A percentile compares a stretch with the other conserved stretches of the same genome.
Evolutionary conservation across 2,113 vertebrate species (phyloP).

Genomic region (Trichechus manatus): DNA sequence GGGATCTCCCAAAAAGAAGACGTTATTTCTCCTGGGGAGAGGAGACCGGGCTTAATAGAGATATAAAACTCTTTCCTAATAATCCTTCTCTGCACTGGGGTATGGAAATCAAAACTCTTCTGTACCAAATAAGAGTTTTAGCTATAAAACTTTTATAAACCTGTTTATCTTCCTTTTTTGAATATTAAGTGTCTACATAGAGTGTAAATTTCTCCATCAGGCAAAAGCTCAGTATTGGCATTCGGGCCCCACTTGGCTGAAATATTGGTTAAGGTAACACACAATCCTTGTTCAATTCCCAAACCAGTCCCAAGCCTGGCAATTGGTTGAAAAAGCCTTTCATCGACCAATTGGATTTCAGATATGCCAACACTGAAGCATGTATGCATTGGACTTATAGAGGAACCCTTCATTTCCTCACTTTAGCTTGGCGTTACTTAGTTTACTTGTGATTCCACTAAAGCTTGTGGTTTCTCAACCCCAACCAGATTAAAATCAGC

Average conservation of each 20-base stretch:
- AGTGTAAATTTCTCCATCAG: background rate
- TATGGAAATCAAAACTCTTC: slow-evolving; percentile 45
- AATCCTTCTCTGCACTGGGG: background rate
- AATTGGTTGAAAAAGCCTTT: slow-evolving; percentile 33
- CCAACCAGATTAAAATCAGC: background rate
- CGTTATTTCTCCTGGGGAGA: background rate
- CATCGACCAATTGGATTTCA: background rate
- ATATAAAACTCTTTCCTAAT: background rate
- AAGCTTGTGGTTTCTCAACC: slow-evolving; percentile 35
- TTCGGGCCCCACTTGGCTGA: background rate
- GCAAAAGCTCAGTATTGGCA: background rate
- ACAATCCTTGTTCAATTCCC: background rate
- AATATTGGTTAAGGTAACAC: background rate
- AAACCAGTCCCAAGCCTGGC: background rate
- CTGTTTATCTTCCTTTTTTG: slow-evolving; percentile 26
- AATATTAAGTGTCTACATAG: slow-evolving; percentile 6
- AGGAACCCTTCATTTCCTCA: background rate
- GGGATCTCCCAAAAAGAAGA: background rate
- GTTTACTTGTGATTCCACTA: background rate
- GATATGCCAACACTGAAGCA: background rate
- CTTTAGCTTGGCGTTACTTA: background rate
- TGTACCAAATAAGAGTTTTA: background rate
- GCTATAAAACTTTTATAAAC: background rate
- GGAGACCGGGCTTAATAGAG: background rate
- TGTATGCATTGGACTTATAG: background rate